A percentile compares a stretch with the other conserved stretches of the same genome.
phyloP scores from a whole-genome alignment of 1,140 invertebrate genomes.

The Zaprionus camerounensis region DNA sequence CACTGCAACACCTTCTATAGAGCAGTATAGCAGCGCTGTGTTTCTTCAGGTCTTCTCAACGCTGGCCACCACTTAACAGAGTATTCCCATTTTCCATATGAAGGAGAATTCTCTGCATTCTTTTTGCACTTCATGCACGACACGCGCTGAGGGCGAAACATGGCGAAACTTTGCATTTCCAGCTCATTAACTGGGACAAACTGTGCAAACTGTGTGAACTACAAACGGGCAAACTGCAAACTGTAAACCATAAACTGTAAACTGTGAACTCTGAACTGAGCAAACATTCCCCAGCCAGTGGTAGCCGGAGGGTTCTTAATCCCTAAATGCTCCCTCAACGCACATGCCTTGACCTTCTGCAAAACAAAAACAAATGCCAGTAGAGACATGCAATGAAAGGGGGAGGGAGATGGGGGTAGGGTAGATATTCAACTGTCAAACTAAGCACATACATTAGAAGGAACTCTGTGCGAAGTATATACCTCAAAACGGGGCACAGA shows the following conservation, averaged over 20 bases:
- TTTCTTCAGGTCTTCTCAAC: not conserved
- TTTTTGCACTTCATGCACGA: slow-evolving; percentile 1
- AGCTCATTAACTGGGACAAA: slow-evolving; percentile 76
- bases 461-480: slow-evolving; percentile 34
- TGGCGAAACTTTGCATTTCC: slow-evolving; percentile 69
- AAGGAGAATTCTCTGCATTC: not conserved
- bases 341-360: slow-evolving; percentile 63
- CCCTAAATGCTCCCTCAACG: slow-evolving; percentile 34
- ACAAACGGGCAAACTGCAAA: slow-evolving; percentile 46
- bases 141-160: not conserved
- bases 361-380: slow-evolving; percentile 35
- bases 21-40: no score
- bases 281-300: slow-evolving; percentile 11
- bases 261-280: not conserved
- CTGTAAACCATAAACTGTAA: slow-evolving; percentile 37
- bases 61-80: not conserved
- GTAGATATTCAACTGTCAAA: slow-evolving; percentile 49
- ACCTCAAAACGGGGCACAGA: slow-evolving; percentile 17
- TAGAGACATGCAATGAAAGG: not conserved
- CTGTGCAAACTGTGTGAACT: slow-evolving; percentile 28
- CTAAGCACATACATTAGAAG: slow-evolving; percentile 57
- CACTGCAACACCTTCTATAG: not conserved
- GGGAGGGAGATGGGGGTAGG: not conserved
- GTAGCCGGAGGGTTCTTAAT: slow-evolving; percentile 7
- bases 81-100: slow-evolving; percentile 27